Evolutionary conservation across 2,113 vertebrate genomes (phyloP), one percentile per base, ranked within the genome.

Genomic region (Seriola dumerili): DNA sequence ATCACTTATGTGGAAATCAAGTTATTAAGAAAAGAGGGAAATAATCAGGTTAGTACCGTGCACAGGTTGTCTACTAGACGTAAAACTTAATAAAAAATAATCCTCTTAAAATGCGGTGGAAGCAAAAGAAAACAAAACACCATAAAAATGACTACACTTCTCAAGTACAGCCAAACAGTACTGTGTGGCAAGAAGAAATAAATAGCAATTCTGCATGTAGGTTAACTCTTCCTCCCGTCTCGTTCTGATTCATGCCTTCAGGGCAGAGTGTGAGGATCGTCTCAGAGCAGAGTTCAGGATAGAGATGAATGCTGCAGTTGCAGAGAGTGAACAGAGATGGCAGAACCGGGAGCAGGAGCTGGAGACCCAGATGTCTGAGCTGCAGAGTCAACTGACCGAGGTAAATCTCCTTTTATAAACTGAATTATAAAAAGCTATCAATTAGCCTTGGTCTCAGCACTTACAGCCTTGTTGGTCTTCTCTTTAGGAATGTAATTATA

Each of bases 321-420:
- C 93, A 17, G 75, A 85, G 82, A 94, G 94, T 3, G 95, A 96
- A 62, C 93, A 96, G 62, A 93, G 94, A 21, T 96, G 96, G 94
- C 94, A 94, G 76, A 94, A 62, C 72, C 93, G 92, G 81, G 95
- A 96, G 69, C 88, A 93, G 84, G 94, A 92, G 44, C 84, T 97
- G 87, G 94, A 97, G 92, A 91, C 73, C 36, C 93, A 96, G 88
- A 92, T 96, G 64, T 64, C 81, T 13, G 87, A 94, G 84, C 90
- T 93, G 70, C 87, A 92, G 86, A 54, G 50, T 64, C 81, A 93
- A 63, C 76, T 94, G 77, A 81, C 64, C 1, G 89, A 94, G 93
- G 95, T 96, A 86, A 91, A 76, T 36, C 19, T 10, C 21, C 48
- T 13, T 13, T 44, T 62, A 40, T 44, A 19, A 46, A 66, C 29